phyloP scores from a whole-genome alignment of 2,797 vertebrate genomes.

The Malurus leucopterus region DNA sequence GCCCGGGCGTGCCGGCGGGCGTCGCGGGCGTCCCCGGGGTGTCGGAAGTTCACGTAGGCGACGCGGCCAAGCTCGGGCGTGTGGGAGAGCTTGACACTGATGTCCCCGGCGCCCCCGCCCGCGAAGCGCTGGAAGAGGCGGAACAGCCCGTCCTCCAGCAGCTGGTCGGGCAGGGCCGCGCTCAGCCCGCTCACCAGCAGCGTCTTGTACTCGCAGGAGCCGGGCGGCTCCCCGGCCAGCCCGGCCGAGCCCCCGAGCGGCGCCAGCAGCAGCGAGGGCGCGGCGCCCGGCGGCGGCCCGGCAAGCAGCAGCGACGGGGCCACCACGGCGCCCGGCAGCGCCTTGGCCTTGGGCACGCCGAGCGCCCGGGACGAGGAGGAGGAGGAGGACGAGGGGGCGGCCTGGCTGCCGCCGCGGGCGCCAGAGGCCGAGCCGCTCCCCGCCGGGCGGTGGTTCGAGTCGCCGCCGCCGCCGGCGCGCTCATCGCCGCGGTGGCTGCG shows the following conservation, averaged over 20 bases:
- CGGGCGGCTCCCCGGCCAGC: conserved; percentile 60
- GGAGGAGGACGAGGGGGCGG: background rate
- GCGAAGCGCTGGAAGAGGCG: conserved; percentile 95
- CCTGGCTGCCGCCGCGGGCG: conserved; percentile 73
- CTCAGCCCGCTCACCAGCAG: conserved; percentile 92
- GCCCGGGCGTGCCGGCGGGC: conserved; percentile 88
- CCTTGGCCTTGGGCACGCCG: conserved; percentile 74
- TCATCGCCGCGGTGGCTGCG: conserved; percentile 58
- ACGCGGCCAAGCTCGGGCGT: conserved; percentile 92
- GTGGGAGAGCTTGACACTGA: conserved; percentile 93
- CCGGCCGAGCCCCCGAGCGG: conserved; percentile 69
- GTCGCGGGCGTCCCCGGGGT: conserved; percentile 90
- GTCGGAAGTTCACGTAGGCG: conserved; percentile 94
- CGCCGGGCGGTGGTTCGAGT: conserved; percentile 56
- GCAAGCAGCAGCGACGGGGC: conserved; percentile 35
- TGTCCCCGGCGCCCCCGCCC: conserved; percentile 79
- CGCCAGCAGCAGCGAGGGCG: conserved; percentile 74
- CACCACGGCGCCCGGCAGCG: conserved; percentile 64
- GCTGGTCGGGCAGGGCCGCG: conserved; percentile 89
- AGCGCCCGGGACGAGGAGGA: conserved; percentile 62
- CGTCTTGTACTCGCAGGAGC: conserved; percentile 88
- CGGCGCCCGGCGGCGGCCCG: conserved; percentile 52
- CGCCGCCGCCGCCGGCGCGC: conserved; percentile 71
- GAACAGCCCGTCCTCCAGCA: conserved; percentile 92
- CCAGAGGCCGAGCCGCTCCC: conserved; percentile 61